Conservation (phyloP, 2,888 invertebrate species). For the Diloba caeruleocephala region DNA sequence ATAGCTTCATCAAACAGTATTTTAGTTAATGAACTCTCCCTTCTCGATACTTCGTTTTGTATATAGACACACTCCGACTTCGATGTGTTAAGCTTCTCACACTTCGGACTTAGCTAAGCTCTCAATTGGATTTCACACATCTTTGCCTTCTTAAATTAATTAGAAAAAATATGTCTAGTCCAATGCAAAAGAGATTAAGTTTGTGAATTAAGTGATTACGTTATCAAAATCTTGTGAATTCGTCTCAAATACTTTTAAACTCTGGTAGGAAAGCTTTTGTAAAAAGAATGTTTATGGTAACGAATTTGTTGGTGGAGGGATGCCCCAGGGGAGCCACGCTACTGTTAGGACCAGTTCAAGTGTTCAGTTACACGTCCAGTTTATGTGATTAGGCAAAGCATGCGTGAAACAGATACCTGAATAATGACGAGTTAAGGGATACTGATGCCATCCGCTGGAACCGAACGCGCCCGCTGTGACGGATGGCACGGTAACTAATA, state of each 20-base stretch:
- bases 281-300: conserved; percentile 72
- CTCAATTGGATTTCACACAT: conserved; percentile 84
- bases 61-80: conserved; percentile 72
- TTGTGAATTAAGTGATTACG: conserved; percentile 80
- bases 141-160: conserved; percentile 88
- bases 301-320: conserved; percentile 68
- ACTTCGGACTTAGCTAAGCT: conserved; percentile 69
- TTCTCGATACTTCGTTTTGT: conserved; percentile 76
- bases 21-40: conserved; percentile 79
- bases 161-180: conserved; percentile 85
- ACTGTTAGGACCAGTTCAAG: conserved; percentile 82
- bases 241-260: conserved; percentile 69
- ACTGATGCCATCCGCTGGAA: conserved; percentile 42
- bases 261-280: conserved; percentile 73
- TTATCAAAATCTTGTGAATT: conserved; percentile 62
- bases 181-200: conserved; percentile 87
- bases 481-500: conserved; percentile 58
- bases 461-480: conserved; percentile 37
- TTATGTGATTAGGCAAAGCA: conserved; percentile 85
- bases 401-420: conserved; percentile 84
- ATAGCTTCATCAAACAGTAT: conserved; percentile 81
- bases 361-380: conserved; percentile 87
- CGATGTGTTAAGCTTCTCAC: conserved; percentile 63
- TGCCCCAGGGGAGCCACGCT: conserved; percentile 66
- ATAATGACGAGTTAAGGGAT: conserved; percentile 66